phyloP scores from a whole-genome alignment of 2,888 invertebrate species.

The Drosophila kuntzei region DNA sequence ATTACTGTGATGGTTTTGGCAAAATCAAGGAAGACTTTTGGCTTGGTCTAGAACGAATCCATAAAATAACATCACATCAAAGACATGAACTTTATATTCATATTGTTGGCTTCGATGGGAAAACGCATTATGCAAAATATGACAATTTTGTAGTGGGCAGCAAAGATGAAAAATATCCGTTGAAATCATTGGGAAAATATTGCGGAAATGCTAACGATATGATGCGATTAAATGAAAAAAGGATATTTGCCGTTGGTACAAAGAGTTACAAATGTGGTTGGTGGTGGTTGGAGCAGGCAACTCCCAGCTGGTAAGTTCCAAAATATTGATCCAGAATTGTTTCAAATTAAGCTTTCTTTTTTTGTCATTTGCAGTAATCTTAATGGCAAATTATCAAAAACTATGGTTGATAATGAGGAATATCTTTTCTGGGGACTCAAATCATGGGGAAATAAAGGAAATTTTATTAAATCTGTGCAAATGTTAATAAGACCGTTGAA shows the following conservation, averaged over 20 bases:
- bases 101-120: constrained; percentile 87
- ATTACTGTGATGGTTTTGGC: constrained; percentile 20
- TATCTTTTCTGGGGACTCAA: constrained; percentile 19
- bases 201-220: constrained; percentile 21
- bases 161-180: constrained; percentile 77
- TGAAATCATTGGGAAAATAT: constrained; percentile 20
- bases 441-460: constrained; percentile 14
- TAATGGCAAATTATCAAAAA: constrained; percentile 12
- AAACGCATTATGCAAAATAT: constrained; percentile 87
- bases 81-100: constrained; percentile 87
- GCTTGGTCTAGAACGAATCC: constrained; percentile 89
- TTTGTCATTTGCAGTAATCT: constrained; percentile 13
- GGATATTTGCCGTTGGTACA: neutral
- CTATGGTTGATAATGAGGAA: neutral
- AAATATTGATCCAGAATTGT: neutral
- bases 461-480: constrained; percentile 11
- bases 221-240: constrained; percentile 9
- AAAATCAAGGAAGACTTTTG: constrained; percentile 82
- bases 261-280: constrained; percentile 9
- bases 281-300: constrained; percentile 6
- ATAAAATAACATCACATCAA: constrained; percentile 84
- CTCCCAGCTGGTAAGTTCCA: constrained; percentile 19
- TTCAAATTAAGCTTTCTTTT: neutral
- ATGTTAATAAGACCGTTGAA: constrained; percentile 23
- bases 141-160: constrained; percentile 88